Conservation (phyloP, 2,888 invertebrate species). For the Pristionchus maxplancki region DNA sequence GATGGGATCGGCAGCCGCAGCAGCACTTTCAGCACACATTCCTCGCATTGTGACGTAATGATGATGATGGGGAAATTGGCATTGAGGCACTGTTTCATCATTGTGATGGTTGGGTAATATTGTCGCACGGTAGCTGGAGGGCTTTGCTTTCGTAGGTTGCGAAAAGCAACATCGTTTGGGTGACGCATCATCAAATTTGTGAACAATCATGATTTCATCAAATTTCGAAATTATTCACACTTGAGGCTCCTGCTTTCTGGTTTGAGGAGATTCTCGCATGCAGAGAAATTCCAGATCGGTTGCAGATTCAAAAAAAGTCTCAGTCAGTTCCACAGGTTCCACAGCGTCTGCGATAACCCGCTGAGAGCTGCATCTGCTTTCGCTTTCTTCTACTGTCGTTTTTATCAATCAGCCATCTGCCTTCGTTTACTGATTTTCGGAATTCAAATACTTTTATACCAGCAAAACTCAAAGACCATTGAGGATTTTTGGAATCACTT, state of each 20-base stretch:
- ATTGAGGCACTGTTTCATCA: slow-evolving; percentile 5
- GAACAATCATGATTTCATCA: too few relatives aligned
- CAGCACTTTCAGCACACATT: not conserved
- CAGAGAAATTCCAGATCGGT: not conserved
- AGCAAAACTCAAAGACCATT: too few relatives aligned
- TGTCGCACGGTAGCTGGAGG: not conserved
- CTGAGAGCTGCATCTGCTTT: not conserved
- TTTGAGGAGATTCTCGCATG: too few relatives aligned
- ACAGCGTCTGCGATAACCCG: not conserved
- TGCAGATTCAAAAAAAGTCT: not conserved
- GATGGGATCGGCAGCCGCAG: not conserved
- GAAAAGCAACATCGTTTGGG: not conserved
- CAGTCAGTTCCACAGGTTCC: not conserved
- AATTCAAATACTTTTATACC: not conserved
- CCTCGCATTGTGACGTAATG: not conserved
- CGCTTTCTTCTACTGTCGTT: not conserved
- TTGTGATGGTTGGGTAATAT: slow-evolving; percentile 27
- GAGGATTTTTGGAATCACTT: too few relatives aligned
- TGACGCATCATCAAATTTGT: not conserved
- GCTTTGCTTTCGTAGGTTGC: not conserved
- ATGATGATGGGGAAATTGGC: not conserved
- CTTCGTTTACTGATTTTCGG: not conserved
- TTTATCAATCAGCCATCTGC: not conserved
- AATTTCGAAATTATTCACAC: too few relatives aligned
- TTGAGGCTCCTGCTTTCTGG: too few relatives aligned